Evolutionary conservation across 2,113 vertebrate species (phyloP).

Genomic region (Engraulis encrasicolus): DNA sequence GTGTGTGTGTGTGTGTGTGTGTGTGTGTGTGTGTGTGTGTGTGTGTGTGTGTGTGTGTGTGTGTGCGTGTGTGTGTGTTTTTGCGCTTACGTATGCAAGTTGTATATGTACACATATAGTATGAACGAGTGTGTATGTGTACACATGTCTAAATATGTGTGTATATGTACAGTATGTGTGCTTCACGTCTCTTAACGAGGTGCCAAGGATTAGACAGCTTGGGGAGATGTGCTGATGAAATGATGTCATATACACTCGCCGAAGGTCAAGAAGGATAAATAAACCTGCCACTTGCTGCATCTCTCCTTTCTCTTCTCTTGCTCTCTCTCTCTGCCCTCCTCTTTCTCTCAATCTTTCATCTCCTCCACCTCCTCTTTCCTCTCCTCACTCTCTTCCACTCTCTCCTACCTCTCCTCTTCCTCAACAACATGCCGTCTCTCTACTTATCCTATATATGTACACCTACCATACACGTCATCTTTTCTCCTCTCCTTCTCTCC

Average conservation of each 20-base stretch:
- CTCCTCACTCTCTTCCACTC: neutral
- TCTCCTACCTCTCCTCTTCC: neutral
- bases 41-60: no score
- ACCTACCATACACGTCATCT: neutral
- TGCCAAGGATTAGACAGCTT: constrained; percentile 9
- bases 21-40: no score
- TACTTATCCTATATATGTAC: neutral
- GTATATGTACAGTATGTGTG: neutral
- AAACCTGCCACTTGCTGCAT: constrained; percentile 14
- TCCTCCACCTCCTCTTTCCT: neutral
- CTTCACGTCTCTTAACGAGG: neutral
- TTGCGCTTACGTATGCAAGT: no score
- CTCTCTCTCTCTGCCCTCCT: neutral
- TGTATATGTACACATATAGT: no score
- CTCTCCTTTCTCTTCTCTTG: neutral
- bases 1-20: no score
- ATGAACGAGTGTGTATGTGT: neutral
- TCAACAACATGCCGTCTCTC: no score
- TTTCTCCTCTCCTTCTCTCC: neutral
- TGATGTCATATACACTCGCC: neutral
- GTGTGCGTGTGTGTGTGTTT: no score
- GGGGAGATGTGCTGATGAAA: constrained; percentile 15
- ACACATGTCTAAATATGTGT: neutral
- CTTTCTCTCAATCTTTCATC: neutral
- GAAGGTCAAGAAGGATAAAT: constrained; percentile 18